A percentile compares a stretch with the other conserved stretches of the same genome.
Evolutionary conservation across 1,140 invertebrate species (phyloP).

Genomic region (Globodera rostochiensis): DNA sequence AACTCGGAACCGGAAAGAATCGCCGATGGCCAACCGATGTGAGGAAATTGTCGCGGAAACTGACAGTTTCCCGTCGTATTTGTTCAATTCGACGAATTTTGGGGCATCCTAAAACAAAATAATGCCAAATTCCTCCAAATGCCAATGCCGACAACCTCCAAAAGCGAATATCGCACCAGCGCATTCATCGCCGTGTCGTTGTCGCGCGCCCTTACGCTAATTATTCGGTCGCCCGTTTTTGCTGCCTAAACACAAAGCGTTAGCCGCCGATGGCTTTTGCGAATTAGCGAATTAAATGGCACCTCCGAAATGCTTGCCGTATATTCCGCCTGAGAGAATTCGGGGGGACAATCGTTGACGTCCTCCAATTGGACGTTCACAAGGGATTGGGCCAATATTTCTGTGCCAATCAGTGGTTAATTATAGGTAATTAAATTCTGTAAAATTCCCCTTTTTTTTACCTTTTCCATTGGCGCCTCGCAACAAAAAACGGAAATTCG

Average conservation of each 20-base stretch:
- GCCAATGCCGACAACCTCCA: conserved; percentile 25
- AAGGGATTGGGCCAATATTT: conserved; percentile 29
- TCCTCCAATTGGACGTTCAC: conserved; percentile 51
- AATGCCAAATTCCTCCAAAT: not conserved
- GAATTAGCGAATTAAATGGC: too few relatives aligned
- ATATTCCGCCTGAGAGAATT: conserved; percentile 38
- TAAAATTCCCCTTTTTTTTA: too few relatives aligned
- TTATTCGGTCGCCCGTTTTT: conserved; percentile 63
- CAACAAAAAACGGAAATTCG: conserved; percentile 37
- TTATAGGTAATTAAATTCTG: not conserved
- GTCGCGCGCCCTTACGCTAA: conserved; percentile 67
- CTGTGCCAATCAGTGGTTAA: conserved; percentile 15
- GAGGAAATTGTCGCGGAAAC: conserved; percentile 16
- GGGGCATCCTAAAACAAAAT: not conserved
- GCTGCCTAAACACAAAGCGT: conserved; percentile 40
- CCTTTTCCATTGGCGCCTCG: not conserved
- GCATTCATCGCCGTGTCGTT: conserved; percentile 67
- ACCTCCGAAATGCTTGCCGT: conserved; percentile 35
- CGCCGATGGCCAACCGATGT: conserved; percentile 22
- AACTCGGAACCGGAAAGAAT: conserved; percentile 42
- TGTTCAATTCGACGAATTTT: conserved; percentile 52
- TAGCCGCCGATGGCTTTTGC: too few relatives aligned
- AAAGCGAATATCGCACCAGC: conserved; percentile 65
- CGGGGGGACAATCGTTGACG: conserved; percentile 55
- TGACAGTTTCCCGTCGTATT: conserved; percentile 52